Percentiles rank a stretch among this genome's conserved stretches.
Conservation (phyloP, 2,797 vertebrate species). For the Crenuchus spilurus region DNA sequence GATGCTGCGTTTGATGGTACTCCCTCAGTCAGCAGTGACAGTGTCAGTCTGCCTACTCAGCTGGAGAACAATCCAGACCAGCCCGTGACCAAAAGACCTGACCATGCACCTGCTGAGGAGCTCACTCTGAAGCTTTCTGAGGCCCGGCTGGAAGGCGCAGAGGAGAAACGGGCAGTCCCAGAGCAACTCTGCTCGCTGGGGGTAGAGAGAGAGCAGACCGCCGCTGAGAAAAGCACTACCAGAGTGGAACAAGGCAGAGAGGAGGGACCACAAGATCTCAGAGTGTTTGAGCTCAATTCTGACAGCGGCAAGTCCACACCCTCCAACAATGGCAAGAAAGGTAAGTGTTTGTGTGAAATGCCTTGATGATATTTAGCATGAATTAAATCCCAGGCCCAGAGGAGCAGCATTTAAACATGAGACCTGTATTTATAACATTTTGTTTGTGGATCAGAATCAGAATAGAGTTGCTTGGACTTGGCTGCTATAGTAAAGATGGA, state of each 20-base stretch:
- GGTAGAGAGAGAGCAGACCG: conserved; percentile 25
- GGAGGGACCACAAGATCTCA: conserved; percentile 88
- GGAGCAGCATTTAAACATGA: no score
- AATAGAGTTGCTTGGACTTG: no score
- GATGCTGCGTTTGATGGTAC: conserved; percentile 74
- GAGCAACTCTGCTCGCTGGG: not conserved
- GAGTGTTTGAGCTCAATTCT: conserved; percentile 96
- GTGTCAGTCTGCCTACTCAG: conserved; percentile 89
- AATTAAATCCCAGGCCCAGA: no score
- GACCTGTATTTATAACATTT: no score
- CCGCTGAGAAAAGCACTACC: conserved; percentile 49
- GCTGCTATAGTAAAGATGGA: no score
- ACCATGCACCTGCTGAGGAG: conserved; percentile 3
- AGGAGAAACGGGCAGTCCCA: conserved; percentile 52
- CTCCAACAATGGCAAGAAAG: conserved; percentile 98
- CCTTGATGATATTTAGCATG: no score
- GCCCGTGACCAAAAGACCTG: conserved; percentile 20
- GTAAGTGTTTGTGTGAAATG: conserved; percentile 70
- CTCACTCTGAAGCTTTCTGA: conserved; percentile 77
- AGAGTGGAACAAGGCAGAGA: conserved; percentile 80
- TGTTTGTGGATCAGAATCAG: no score
- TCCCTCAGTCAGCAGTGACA: conserved; percentile 91
- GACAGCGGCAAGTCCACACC: conserved; percentile 98
- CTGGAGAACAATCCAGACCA: conserved; percentile 73
- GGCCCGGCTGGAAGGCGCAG: conserved; percentile 65